Conservation (phyloP, 2,888 invertebrate genomes). For the Pyralis farinalis region DNA sequence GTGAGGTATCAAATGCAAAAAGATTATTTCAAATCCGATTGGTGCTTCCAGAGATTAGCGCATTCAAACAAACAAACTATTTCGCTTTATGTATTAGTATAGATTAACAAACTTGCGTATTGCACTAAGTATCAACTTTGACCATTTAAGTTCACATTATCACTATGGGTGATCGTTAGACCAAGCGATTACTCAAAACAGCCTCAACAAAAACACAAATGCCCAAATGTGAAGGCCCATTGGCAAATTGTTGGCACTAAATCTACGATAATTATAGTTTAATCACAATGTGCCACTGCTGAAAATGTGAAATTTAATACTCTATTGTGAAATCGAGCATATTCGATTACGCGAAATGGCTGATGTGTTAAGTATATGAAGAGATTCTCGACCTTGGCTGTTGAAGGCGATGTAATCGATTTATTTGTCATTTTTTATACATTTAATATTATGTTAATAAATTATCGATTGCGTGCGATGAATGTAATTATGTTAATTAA, state of each 20-base stretch:
- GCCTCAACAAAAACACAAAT: conserved; percentile 14
- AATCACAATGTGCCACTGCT: conserved; percentile 13
- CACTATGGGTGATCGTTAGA: not conserved
- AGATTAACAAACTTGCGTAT: too few species aligned
- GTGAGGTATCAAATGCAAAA: too few species aligned
- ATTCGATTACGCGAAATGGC: conserved; percentile 7
- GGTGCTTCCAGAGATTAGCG: too few species aligned
- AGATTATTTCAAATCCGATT: too few species aligned
- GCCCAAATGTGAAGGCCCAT: conserved; percentile 18
- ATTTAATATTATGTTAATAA: not conserved
- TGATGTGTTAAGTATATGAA: not conserved
- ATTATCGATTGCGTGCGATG: not conserved
- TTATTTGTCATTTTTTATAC: not conserved
- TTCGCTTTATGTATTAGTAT: too few species aligned
- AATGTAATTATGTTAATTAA: too few species aligned
- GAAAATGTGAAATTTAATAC: conserved; percentile 18
- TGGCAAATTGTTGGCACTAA: conserved; percentile 10
- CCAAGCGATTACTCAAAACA: conserved; percentile 12
- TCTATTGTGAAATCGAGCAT: conserved; percentile 10
- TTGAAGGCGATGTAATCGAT: conserved; percentile 1
- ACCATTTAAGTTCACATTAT: conserved; percentile 12
- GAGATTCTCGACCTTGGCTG: conserved; percentile 1
- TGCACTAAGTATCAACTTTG: not conserved
- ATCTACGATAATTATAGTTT: conserved; percentile 19
- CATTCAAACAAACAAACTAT: too few species aligned